phyloP scores from a whole-genome alignment of 1,140 invertebrate species.

The Varroa destructor region DNA sequence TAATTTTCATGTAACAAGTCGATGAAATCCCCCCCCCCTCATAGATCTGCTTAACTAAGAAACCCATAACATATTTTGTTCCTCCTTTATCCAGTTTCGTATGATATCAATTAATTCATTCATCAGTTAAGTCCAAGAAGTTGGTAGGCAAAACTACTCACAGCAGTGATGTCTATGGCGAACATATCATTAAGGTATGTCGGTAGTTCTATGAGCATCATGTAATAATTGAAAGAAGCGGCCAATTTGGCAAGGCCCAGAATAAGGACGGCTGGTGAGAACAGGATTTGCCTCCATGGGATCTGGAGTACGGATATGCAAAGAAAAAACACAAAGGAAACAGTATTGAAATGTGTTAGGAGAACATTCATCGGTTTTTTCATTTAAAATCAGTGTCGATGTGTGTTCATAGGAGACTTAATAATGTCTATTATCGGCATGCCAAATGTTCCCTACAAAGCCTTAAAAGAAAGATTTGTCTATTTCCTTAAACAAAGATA shows the following conservation, averaged over 20 bases:
- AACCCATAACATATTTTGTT: no score
- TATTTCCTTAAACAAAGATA: no score
- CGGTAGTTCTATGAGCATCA: neutral
- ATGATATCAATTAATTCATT: no score
- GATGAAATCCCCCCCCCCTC: no score
- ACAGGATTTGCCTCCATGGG: neutral
- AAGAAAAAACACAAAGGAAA: neutral
- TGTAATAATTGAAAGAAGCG: neutral
- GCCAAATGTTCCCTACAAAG: no score
- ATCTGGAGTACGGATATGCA: neutral
- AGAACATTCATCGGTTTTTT: neutral
- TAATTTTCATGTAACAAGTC: no score
- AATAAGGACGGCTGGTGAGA: neutral
- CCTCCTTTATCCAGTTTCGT: no score
- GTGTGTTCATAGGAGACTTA: no score
- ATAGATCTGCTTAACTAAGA: no score
- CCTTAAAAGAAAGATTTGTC: no score
- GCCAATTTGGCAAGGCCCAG: neutral
- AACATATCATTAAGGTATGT: constrained; percentile 18
- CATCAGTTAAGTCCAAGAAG: no score
- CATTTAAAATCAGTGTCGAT: neutral
- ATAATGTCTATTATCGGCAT: no score
- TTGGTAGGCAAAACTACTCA: neutral
- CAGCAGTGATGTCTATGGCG: constrained; percentile 4
- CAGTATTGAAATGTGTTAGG: neutral